A percentile compares a stretch with the other conserved stretches of the same genome.
Conservation (phyloP, 2,797 vertebrate species). For the Parauchenoglanis punctatus region DNA sequence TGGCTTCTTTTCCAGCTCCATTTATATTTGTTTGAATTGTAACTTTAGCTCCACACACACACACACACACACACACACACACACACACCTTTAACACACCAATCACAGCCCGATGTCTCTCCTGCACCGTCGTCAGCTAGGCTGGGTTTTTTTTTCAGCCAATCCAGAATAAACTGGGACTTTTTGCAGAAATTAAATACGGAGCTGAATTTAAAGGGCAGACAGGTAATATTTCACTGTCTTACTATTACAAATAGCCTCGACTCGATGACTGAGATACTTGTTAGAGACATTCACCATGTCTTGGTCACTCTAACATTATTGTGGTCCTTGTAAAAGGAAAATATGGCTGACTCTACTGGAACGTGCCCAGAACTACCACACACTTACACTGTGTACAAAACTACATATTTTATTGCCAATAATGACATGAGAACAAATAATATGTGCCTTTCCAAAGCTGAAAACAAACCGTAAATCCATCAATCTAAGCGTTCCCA, state of each 20-base stretch:
- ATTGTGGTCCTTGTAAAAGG: background rate
- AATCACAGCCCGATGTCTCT: background rate
- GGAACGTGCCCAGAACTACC: background rate
- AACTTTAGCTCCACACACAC: slow-evolving; percentile 47
- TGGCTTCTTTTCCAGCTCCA: slow-evolving; percentile 42
- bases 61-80: slow-evolving; percentile 20
- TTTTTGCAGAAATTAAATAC: background rate
- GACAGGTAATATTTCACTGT: background rate
- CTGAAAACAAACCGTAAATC: background rate
- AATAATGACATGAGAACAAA: background rate
- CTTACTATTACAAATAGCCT: background rate
- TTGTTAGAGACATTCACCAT: background rate
- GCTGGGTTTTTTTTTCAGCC: slow-evolving; percentile 41
- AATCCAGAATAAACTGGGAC: slow-evolving; percentile 38
- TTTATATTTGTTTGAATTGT: slow-evolving; percentile 51
- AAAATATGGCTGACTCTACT: background rate
- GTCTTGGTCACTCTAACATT: background rate
- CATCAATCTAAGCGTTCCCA: background rate
- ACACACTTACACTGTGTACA: background rate
- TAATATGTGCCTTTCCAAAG: background rate
- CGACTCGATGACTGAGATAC: background rate
- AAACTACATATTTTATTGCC: background rate
- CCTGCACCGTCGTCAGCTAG: background rate
- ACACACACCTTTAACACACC: background rate
- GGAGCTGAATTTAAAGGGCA: background rate